A percentile compares a stretch with the other conserved stretches of the same genome.
Evolutionary conservation across 2,888 invertebrate genomes (phyloP).

Genomic region (Ormyrus rosae): DNA sequence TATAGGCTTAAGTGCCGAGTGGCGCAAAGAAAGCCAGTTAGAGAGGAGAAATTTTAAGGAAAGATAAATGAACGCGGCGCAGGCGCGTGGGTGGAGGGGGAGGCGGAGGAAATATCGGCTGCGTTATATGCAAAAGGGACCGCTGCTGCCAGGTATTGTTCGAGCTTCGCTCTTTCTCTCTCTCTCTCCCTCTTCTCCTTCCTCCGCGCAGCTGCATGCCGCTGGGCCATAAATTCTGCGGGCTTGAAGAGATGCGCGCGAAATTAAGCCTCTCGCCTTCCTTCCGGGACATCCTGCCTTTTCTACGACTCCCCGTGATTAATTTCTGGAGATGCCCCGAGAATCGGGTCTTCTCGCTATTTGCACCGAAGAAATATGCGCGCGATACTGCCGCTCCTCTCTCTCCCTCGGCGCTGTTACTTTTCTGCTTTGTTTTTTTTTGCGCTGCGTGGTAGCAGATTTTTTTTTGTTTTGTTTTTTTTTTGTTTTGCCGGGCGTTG

Average conservation of each 20-base stretch:
- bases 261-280: constrained; percentile 61
- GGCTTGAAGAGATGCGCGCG: constrained; percentile 57
- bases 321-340: constrained; percentile 57
- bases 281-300: constrained; percentile 59
- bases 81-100: neutral
- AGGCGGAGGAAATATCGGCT: constrained; percentile 26
- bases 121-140: constrained; percentile 36
- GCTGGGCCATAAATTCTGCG: constrained; percentile 55
- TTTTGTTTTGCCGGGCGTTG: too few relatives aligned
- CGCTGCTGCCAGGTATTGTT: constrained; percentile 39
- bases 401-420: neutral
- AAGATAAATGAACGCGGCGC: constrained; percentile 40
- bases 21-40: neutral
- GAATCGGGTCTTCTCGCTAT: constrained; percentile 39
- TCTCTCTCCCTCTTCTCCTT: neutral
- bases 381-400: neutral
- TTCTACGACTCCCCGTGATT: constrained; percentile 56
- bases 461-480: too few relatives aligned
- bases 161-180: neutral
- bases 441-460: too few relatives aligned
- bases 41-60: constrained; percentile 22
- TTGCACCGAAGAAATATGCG: constrained; percentile 26
- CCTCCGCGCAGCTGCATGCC: constrained; percentile 20
- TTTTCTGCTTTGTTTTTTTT: neutral
- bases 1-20: neutral